Evolutionary conservation across 2,797 vertebrate species (phyloP).

Genomic region (Chelon auratus): DNA sequence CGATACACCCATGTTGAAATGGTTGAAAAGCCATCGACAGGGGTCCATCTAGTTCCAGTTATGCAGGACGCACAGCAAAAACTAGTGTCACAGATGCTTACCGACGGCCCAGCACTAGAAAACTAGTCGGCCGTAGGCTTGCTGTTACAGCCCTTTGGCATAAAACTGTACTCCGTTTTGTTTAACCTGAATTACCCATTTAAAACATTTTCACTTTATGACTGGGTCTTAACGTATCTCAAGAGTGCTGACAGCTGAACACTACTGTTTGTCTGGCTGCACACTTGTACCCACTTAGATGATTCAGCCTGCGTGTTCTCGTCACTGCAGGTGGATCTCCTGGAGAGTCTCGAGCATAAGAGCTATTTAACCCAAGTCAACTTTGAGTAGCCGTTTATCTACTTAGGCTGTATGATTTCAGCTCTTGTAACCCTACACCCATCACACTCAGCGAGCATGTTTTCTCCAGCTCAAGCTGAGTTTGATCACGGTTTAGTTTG

Average conservation of each 20-base stretch:
- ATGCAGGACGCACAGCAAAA: too few species aligned
- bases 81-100: too few species aligned
- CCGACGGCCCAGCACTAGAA: too few species aligned
- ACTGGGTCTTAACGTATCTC: constrained; percentile 4
- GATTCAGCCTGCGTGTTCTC: constrained; percentile 37
- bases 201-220: too few species aligned
- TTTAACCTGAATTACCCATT: too few species aligned
- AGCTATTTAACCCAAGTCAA: constrained; percentile 33
- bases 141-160: too few species aligned
- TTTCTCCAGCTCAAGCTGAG: constrained; percentile 11
- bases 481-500: constrained; percentile 2
- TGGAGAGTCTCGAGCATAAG: constrained; percentile 11
- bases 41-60: too few species aligned
- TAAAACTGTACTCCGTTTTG: too few species aligned
- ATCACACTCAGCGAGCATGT: constrained; percentile 5
- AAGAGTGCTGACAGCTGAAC: not conserved
- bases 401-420: constrained; percentile 28
- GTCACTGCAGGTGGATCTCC: constrained; percentile 35
- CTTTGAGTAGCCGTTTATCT: constrained; percentile 31
- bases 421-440: constrained; percentile 7
- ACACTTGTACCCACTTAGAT: constrained; percentile 21
- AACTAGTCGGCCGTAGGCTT: too few species aligned
- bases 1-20: too few species aligned
- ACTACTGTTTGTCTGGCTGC: not conserved
- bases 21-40: too few species aligned